Base-by-base conservation (phyloP, 2,797 vertebrate genomes). In the Vespertilio murinus region DNA sequence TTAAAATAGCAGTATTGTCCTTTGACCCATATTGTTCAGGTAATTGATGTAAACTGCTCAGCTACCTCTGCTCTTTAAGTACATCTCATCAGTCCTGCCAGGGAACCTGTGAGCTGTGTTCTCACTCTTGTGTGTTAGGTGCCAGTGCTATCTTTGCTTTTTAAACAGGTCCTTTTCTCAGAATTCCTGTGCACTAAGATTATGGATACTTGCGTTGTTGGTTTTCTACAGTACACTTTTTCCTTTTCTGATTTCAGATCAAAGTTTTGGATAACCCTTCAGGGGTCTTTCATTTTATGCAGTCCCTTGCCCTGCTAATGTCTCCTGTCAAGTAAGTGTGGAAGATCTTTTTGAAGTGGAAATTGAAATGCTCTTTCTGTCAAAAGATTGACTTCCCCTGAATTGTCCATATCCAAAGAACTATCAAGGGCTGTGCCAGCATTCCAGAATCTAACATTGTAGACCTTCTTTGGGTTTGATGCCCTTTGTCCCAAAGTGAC, bases 201-300 rank as follows among this genome's bases (percentile, higher is more conserved):
- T 23, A 8, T 35, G 45, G 82, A 40, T 16, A 30, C 18, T 67
- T 47, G 75, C 52, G 20, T 79, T 93, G 30, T 88, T 69, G 54
- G 38, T 93, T 93, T 95, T 86, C 71, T 95, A 84, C 40, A 95
- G n/a, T 61, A 42, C 82, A 22, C 25, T 35, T 96, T 86, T 88
- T 84, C 42, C 52, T 97, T 94, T 97, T 95, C 90, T 97, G 79
- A 92, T 97, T 97, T 96, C 97, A 99, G 99, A 99, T 99, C 95
- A 98, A 98, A 97, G 98, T 99, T 95, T 98, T 98, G 97, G 98
- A 98, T 93, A 99, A 99, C 90, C 97, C 98, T 2, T 98, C 97
- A 54, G 99, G 99, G 89, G 98, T 99, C 81, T 99, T 99, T 97
- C 98, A 99, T 97, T 99, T 99, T 95, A 99, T 99, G 99, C 99